These are phyloP conservation scores for Sebastes taczanowskii DNA, from an alignment of 2,797 vertebrate species.

Conservation along the genomic window DNA sequence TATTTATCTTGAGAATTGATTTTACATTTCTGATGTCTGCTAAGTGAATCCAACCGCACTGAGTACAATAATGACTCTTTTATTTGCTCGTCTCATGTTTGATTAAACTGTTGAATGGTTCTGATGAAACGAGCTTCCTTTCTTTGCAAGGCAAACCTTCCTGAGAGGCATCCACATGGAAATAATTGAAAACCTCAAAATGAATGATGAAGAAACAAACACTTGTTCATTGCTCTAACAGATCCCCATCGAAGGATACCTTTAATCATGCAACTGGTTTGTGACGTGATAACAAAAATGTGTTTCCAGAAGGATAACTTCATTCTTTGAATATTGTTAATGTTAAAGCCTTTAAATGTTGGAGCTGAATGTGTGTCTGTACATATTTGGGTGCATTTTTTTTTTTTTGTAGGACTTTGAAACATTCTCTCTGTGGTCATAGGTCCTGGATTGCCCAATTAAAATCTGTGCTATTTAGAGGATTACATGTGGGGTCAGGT, in stretches of 20 bases:
- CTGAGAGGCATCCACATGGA: neutral
- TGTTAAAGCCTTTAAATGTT: neutral
- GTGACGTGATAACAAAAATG: neutral
- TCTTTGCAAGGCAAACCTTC: neutral
- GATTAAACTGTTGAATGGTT: constrained; percentile 24
- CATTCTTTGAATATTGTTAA: neutral
- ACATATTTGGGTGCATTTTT: neutral
- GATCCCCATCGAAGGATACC: neutral
- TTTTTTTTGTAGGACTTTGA: neutral
- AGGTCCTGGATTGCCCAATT: neutral
- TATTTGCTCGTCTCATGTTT: constrained; percentile 11
- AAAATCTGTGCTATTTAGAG: neutral
- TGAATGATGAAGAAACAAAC: constrained; percentile 16
- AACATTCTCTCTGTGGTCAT: neutral
- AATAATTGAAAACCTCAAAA: constrained; percentile 1
- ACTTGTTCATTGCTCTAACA: neutral
- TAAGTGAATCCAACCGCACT: neutral
- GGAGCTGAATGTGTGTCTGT: neutral
- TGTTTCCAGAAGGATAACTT: neutral
- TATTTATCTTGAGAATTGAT: constrained; percentile 7
- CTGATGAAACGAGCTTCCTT: neutral
- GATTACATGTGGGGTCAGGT: neutral
- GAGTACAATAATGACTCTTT: constrained; percentile 1
- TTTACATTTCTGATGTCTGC: neutral
- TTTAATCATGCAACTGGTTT: neutral